A percentile compares a stretch with the other conserved stretches of the same genome.
Conservation (phyloP, 2,797 vertebrate species). For the Pteropus rufus region DNA sequence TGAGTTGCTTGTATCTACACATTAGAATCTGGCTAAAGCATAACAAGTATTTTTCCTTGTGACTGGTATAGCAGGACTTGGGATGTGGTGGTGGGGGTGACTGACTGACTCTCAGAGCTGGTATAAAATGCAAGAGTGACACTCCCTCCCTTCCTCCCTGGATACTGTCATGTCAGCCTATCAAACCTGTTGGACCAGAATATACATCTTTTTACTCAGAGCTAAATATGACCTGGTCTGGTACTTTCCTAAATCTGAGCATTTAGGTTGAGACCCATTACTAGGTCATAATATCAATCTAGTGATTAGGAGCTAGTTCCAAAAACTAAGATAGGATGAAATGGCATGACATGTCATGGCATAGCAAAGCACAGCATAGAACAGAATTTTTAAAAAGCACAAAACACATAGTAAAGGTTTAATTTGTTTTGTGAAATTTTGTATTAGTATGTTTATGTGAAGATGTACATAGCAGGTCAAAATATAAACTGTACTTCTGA, state of each 20-base stretch:
- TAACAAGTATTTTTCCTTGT: not conserved
- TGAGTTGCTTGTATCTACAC: not conserved
- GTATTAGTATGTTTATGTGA: not conserved
- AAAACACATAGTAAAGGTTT: not conserved
- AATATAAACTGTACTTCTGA: not conserved
- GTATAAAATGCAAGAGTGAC: not conserved
- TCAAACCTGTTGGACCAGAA: not conserved
- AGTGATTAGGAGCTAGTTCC: not conserved
- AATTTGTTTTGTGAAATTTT: not conserved
- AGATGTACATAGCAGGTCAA: not conserved
- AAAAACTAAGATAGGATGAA: not conserved
- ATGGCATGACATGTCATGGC: not conserved
- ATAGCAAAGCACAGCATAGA: not conserved
- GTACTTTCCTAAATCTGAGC: not conserved
- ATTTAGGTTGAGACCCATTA: not conserved
- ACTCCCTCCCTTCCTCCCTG: not conserved
- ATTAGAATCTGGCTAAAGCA: not conserved
- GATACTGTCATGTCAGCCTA: not conserved
- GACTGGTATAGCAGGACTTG: not conserved
- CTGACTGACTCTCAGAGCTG: not conserved
- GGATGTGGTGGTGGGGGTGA: not conserved
- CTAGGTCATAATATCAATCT: not conserved
- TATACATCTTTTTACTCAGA: conserved; percentile 4
- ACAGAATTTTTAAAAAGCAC: not conserved
- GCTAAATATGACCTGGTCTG: not conserved